phyloP scores from a whole-genome alignment of 2,113 vertebrate genomes.

The Haemorhous mexicanus region DNA sequence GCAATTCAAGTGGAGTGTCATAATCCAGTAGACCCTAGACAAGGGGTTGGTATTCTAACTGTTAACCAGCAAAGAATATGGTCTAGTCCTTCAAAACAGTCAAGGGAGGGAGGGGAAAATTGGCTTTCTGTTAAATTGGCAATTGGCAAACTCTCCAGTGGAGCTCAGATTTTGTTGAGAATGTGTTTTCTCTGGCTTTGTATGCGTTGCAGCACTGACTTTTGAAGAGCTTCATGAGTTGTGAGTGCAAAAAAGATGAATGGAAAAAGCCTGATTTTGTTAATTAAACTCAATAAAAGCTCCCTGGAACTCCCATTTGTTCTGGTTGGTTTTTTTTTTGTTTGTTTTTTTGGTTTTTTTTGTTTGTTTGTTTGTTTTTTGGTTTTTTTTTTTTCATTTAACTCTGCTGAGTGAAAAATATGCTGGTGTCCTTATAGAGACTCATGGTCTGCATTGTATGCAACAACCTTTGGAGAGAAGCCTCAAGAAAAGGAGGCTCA shows the following conservation, averaged over 20 bases:
- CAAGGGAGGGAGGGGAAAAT: slow-evolving; percentile 61
- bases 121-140: slow-evolving; percentile 73
- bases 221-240: slow-evolving; percentile 44
- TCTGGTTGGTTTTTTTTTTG: neutral
- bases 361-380: no score
- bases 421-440: rapidly evolving
- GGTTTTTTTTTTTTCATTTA: neutral
- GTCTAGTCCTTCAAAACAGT: slow-evolving; percentile 65
- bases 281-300: slow-evolving; percentile 80
- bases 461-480: neutral
- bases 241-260: slow-evolving; percentile 47
- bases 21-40: slow-evolving; percentile 60
- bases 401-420: neutral
- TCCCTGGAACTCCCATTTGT: slow-evolving; percentile 73
- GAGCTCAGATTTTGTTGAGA: slow-evolving; percentile 65
- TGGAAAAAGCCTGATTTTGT: slow-evolving; percentile 75
- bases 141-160: slow-evolving; percentile 73
- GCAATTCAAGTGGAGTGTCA: neutral
- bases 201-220: slow-evolving; percentile 10
- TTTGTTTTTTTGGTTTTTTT: no score
- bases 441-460: rapidly evolving
- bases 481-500: neutral
- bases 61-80: slow-evolving; percentile 53
- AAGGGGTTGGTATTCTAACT: slow-evolving; percentile 60
- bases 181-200: slow-evolving; percentile 51